These are phyloP conservation scores for Ryuthela nishihirai DNA, from an alignment of 2,888 invertebrate genomes.

Conservation along the genomic window DNA sequence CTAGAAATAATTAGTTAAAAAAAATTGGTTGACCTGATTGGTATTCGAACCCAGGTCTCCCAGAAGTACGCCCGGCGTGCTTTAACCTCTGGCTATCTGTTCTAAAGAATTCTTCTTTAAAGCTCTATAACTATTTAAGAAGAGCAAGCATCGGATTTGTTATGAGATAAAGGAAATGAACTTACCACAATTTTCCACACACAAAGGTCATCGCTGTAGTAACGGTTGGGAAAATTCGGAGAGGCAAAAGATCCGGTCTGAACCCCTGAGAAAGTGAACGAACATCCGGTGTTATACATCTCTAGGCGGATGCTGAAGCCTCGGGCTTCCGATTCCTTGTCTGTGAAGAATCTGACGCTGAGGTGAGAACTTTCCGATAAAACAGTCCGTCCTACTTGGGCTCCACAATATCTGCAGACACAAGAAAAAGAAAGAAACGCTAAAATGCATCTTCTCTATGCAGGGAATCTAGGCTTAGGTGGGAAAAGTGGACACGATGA, in stretches of 20 bases:
- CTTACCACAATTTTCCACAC: constrained; percentile 30
- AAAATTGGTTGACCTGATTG: no score
- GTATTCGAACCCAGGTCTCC: no score
- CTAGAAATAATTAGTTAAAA: no score
- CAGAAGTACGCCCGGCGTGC: no score
- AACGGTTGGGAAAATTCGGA: constrained; percentile 15
- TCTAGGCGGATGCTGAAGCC: constrained; percentile 20
- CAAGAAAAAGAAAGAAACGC: background rate
- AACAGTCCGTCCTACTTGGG: constrained; percentile 17
- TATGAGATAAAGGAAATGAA: background rate
- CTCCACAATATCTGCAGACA: constrained; percentile 19
- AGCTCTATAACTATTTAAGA: background rate
- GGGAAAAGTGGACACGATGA: no score
- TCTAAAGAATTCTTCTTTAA: no score
- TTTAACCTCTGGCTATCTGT: no score
- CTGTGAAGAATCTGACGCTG: constrained; percentile 17
- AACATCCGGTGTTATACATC: constrained; percentile 26
- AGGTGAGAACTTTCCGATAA: constrained; percentile 16
- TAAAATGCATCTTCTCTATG: no score
- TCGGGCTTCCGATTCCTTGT: constrained; percentile 2
- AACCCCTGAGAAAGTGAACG: constrained; percentile 1
- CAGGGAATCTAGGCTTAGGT: no score
- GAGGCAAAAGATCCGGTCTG: constrained; percentile 11
- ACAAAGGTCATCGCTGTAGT: constrained; percentile 25
- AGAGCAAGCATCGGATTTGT: background rate